Evolutionary conservation across 1,140 invertebrate genomes (phyloP).

Genomic region (Drosophila nikananu): DNA sequence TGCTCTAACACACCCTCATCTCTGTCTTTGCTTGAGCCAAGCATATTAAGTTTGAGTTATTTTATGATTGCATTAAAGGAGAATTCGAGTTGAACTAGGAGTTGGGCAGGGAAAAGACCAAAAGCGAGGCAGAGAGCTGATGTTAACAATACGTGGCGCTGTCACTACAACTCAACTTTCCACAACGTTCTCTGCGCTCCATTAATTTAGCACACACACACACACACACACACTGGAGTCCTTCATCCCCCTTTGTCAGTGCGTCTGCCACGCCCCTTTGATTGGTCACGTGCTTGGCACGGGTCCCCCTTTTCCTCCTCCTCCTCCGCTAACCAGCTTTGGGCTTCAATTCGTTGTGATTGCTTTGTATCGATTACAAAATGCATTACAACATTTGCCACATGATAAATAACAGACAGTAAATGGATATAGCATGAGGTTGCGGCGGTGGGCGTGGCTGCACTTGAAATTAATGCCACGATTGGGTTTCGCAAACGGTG

Average conservation of each 20-base stretch:
- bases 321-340: constrained; percentile 8
- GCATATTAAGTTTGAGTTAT: constrained; percentile 59
- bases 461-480: constrained; percentile 34
- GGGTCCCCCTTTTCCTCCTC: neutral
- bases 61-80: constrained; percentile 57
- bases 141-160: constrained; percentile 38
- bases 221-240: neutral
- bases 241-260: constrained; percentile 1
- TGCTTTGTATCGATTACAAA: constrained; percentile 83
- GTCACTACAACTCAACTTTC: constrained; percentile 34
- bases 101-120: neutral
- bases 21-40: neutral
- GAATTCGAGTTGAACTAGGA: neutral
- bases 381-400: constrained; percentile 79
- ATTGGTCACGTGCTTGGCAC: constrained; percentile 73
- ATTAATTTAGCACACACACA: constrained; percentile 62
- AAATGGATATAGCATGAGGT: constrained; percentile 25
- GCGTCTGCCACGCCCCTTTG: constrained; percentile 40
- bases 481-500: neutral
- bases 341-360: constrained; percentile 75
- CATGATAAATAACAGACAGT: constrained; percentile 75
- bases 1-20: neutral
- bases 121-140: neutral
- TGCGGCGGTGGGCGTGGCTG: constrained; percentile 2
- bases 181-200: constrained; percentile 19